Evolutionary conservation across 2,797 vertebrate genomes (phyloP).

Genomic region (Pangasius sanitwongsei): DNA sequence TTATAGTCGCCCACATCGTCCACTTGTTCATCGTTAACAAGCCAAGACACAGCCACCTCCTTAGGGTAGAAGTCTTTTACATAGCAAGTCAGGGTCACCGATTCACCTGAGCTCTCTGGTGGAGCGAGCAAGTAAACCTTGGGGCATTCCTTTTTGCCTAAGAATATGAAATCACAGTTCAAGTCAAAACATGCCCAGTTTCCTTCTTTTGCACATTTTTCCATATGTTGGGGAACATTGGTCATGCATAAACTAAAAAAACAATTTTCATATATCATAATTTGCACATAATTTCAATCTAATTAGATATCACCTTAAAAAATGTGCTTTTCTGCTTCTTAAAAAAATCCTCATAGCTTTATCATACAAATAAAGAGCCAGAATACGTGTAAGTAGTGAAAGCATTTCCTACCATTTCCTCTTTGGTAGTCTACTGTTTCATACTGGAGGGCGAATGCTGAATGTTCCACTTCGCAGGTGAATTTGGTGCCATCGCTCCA

Average conservation of each 20-base stretch:
- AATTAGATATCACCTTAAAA: neutral
- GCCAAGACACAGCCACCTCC: conserved; percentile 43
- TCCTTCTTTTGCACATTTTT: neutral
- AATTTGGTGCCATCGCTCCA: neutral
- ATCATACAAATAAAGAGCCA: neutral
- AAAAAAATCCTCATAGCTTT: too few species aligned
- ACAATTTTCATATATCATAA: neutral
- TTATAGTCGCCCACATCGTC: neutral
- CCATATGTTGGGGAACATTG: neutral
- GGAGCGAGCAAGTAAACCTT: conserved; percentile 17
- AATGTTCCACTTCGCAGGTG: neutral
- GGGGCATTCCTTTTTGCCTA: neutral
- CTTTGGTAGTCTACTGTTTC: neutral
- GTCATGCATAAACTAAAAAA: neutral
- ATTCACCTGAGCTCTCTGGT: neutral
- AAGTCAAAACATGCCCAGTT: neutral
- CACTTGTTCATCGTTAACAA: conserved; percentile 54
- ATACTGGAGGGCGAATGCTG: neutral
- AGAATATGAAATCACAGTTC: conserved; percentile 19
- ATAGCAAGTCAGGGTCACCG: conserved; percentile 63
- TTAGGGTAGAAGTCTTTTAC: conserved; percentile 52
- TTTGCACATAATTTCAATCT: neutral
- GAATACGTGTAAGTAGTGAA: neutral
- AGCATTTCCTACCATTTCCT: neutral
- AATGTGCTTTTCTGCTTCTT: neutral